Evolutionary conservation across 2,888 invertebrate genomes (phyloP).

Genomic region (Yponomeuta evonymella): DNA sequence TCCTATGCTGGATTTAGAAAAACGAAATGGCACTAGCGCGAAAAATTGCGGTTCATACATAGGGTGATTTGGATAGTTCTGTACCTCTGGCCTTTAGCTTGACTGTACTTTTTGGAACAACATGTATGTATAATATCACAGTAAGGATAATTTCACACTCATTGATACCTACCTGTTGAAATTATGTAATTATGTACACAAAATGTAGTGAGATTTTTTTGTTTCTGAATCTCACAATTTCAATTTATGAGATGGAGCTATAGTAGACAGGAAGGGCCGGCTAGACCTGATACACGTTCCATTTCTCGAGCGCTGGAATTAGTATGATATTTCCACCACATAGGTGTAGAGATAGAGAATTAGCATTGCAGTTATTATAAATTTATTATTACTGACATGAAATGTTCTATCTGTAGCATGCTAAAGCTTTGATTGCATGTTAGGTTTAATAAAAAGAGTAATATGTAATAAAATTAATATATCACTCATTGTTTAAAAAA

Average conservation of each 20-base stretch:
- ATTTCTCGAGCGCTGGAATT: neutral
- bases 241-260: slow-evolving; percentile 26
- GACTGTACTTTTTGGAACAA: no score
- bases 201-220: slow-evolving; percentile 18
- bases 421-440: slow-evolving; percentile 63
- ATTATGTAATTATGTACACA: slow-evolving; percentile 4
- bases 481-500: slow-evolving; percentile 50
- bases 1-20: no score
- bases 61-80: no score
- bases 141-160: neutral
- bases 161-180: neutral
- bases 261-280: no score
- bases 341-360: slow-evolving; percentile 12
- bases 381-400: slow-evolving; percentile 40
- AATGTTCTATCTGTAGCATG: slow-evolving; percentile 60
- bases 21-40: no score
- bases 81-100: no score
- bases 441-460: slow-evolving; percentile 54
- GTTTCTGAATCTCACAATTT: slow-evolving; percentile 41
- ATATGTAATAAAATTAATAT: slow-evolving; percentile 52
- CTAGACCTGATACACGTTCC: no score
- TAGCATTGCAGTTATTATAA: slow-evolving; percentile 38
- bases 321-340: slow-evolving; percentile 8
- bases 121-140: neutral
- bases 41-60: no score